These are phyloP conservation scores for Oostethus manadensis DNA, from an alignment of 2,113 vertebrate genomes.

Conservation along the genomic window DNA sequence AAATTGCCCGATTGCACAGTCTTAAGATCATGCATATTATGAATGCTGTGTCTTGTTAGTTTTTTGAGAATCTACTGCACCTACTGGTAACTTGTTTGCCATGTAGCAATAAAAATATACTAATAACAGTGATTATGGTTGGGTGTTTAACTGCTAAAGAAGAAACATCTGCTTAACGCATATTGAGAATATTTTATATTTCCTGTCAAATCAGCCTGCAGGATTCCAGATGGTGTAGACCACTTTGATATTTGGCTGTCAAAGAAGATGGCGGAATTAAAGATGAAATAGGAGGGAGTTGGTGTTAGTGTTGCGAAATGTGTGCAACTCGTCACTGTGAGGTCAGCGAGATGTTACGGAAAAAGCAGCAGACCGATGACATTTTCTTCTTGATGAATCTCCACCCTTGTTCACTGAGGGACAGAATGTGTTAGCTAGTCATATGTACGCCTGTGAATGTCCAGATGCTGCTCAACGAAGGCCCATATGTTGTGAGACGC, in stretches of 20 bases:
- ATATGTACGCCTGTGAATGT: background rate
- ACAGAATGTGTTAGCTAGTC: constrained; percentile 17
- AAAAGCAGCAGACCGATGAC: constrained; percentile 5
- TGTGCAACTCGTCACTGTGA: constrained; percentile 2
- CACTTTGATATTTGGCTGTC: constrained; percentile 1
- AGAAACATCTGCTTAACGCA: background rate
- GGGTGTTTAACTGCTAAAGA: background rate
- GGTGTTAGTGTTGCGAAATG: constrained; percentile 4
- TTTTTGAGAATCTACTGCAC: too few relatives aligned
- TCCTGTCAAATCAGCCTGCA: background rate
- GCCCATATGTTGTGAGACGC: constrained; percentile 15
- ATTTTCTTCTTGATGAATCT: constrained; percentile 7
- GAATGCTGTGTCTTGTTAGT: too few relatives aligned
- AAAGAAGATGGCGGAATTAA: constrained; percentile 4
- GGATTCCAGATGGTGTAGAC: background rate
- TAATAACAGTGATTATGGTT: background rate
- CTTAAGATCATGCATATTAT: too few relatives aligned
- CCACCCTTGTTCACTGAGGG: background rate
- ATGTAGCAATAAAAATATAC: too few relatives aligned
- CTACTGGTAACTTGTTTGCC: too few relatives aligned
- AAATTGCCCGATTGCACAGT: too few relatives aligned
- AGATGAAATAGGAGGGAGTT: background rate
- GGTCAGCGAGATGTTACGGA: constrained; percentile 1
- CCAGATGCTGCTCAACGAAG: constrained; percentile 30
- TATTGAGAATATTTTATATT: background rate